Percentiles rank a stretch among this genome's conserved stretches.
These are phyloP conservation scores for Coremacera marginata DNA, from an alignment of 2,888 invertebrate species.

Conservation along the genomic window DNA sequence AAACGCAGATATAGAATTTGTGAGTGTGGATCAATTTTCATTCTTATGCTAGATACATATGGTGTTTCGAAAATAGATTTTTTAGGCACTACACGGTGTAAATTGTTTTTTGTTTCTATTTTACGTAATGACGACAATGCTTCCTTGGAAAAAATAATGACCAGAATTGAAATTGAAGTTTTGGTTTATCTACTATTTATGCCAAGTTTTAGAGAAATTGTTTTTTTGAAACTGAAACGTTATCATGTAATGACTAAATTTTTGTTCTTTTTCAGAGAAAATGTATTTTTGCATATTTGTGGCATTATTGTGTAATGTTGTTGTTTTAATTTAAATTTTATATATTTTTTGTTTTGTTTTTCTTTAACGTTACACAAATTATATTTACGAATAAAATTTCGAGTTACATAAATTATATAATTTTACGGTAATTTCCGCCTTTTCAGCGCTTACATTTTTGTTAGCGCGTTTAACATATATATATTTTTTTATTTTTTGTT, in stretches of 20 bases:
- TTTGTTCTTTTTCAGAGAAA: neutral
- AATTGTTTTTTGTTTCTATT: too few species aligned
- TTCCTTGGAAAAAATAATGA: too few species aligned
- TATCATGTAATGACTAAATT: too few species aligned
- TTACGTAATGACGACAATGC: too few species aligned
- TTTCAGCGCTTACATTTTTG: neutral
- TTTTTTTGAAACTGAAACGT: neutral
- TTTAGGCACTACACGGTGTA: too few species aligned
- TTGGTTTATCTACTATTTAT: too few species aligned
- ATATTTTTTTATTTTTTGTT: neutral
- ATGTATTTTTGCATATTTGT: neutral
- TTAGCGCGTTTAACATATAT: neutral
- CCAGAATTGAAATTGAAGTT: too few species aligned
- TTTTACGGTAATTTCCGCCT: slow-evolving; percentile 13
- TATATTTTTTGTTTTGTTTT: neutral
- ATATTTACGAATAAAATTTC: neutral
- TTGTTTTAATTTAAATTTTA: neutral
- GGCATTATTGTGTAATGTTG: neutral
- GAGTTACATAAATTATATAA: slow-evolving; percentile 9
- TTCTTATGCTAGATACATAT: too few species aligned
- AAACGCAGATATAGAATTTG: too few species aligned
- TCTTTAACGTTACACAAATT: neutral
- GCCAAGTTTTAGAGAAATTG: neutral
- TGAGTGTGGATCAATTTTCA: too few species aligned
- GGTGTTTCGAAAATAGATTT: too few species aligned